These are phyloP conservation scores for Pectinophora gossypiella DNA, from an alignment of 1,140 invertebrate genomes.

Conservation along the genomic window DNA sequence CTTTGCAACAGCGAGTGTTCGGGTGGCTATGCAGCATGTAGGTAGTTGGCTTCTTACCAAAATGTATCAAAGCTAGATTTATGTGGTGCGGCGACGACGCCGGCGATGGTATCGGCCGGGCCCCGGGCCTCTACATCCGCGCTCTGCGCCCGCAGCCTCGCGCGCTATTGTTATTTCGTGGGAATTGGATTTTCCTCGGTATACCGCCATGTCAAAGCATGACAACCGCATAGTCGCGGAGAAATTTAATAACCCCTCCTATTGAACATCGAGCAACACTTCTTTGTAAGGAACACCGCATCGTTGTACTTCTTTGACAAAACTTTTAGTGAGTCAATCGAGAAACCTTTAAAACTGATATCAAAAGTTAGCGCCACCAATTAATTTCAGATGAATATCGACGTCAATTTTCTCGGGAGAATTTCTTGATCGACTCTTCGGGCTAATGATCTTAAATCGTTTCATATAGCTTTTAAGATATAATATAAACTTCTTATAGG, in stretches of 20 bases:
- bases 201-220: conserved; percentile 28
- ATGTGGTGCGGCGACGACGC: conserved; percentile 58
- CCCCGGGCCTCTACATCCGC: conserved; percentile 12
- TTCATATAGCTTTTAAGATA: conserved; percentile 26
- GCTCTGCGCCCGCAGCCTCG: conserved; percentile 13
- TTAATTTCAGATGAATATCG: neutral
- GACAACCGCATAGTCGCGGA: conserved; percentile 13
- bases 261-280: neutral
- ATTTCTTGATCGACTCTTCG: conserved; percentile 13
- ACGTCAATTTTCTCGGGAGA: neutral
- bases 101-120: conserved; percentile 56
- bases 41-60: conserved; percentile 65
- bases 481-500: conserved; percentile 28
- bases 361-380: neutral
- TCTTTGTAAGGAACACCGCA: neutral
- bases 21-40: conserved; percentile 20
- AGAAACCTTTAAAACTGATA: neutral
- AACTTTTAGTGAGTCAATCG: neutral
- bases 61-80: conserved; percentile 72
- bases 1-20: too few species aligned
- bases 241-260: conserved; percentile 19
- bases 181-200: conserved; percentile 41
- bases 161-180: conserved; percentile 40
- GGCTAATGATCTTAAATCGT: conserved; percentile 24
- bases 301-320: neutral